A percentile compares a stretch with the other conserved stretches of the same genome.
Conservation (phyloP, 2,888 invertebrate species). For the Drosophila pseudotalamancana region DNA sequence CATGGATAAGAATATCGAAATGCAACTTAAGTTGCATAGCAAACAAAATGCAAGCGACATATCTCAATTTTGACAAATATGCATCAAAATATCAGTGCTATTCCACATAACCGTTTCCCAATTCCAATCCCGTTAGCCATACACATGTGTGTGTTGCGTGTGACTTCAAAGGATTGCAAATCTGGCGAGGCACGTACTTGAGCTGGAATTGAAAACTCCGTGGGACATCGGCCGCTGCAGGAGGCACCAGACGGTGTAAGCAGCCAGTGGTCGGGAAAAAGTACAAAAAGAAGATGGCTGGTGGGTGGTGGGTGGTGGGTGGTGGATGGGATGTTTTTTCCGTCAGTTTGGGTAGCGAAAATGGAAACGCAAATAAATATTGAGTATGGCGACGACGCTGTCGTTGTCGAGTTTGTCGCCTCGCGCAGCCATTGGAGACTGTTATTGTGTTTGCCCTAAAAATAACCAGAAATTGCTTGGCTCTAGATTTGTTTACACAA, state of each 20-base stretch:
- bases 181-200: slow-evolving; percentile 57
- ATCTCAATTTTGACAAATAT: slow-evolving; percentile 52
- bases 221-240: slow-evolving; percentile 42
- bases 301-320: too few species aligned
- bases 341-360: slow-evolving; percentile 45
- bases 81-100: slow-evolving; percentile 41
- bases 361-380: slow-evolving; percentile 70
- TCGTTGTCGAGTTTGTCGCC: slow-evolving; percentile 18
- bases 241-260: slow-evolving; percentile 13
- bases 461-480: slow-evolving; percentile 62
- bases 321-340: too few species aligned
- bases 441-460: slow-evolving; percentile 61
- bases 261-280: slow-evolving; percentile 4
- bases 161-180: slow-evolving; percentile 60
- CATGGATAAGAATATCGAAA: slow-evolving; percentile 13
- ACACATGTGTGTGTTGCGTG: slow-evolving; percentile 4
- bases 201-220: slow-evolving; percentile 65
- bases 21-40: slow-evolving; percentile 23
- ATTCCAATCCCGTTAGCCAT: neutral
- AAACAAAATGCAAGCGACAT: slow-evolving; percentile 43
- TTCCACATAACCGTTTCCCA: neutral
- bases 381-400: slow-evolving; percentile 46
- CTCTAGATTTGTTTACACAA: slow-evolving; percentile 60
- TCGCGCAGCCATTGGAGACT: slow-evolving; percentile 31
- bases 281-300: too few species aligned